Conservation (phyloP, 2,113 vertebrate species). For the Meriones unguiculatus region DNA sequence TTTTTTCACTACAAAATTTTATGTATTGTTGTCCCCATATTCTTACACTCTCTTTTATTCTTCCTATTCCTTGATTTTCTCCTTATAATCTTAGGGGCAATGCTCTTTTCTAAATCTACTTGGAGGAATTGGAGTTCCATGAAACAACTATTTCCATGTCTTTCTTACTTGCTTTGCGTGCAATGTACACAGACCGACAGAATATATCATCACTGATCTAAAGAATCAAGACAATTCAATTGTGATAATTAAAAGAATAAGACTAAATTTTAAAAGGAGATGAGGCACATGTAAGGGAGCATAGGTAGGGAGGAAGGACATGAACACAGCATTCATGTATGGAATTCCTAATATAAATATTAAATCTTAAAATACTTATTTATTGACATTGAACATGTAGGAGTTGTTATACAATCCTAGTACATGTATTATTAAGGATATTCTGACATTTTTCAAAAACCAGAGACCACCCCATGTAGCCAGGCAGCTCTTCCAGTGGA, state of each 20-base stretch:
- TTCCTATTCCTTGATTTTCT: neutral
- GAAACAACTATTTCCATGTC: neutral
- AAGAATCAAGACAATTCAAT: neutral
- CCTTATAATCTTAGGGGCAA: neutral
- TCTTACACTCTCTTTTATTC: neutral
- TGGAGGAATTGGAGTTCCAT: neutral
- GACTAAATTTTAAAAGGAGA: neutral
- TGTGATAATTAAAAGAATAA: neutral
- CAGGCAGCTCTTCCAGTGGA: too few species aligned
- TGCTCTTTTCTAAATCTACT: neutral
- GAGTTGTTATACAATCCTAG: neutral
- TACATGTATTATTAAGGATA: neutral
- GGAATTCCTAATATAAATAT: neutral
- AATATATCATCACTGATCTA: neutral
- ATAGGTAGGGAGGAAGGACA: neutral
- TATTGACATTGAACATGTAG: neutral
- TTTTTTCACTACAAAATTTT: neutral
- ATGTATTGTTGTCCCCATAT: neutral
- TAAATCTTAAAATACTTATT: neutral
- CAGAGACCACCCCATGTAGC: neutral
- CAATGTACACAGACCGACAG: neutral
- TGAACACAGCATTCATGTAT: neutral
- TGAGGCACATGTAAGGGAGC: neutral
- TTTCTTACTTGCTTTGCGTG: constrained; percentile 10
- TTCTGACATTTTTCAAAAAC: neutral